Evolutionary conservation across 2,888 invertebrate species (phyloP).

Genomic region (Fragum sueziense): DNA sequence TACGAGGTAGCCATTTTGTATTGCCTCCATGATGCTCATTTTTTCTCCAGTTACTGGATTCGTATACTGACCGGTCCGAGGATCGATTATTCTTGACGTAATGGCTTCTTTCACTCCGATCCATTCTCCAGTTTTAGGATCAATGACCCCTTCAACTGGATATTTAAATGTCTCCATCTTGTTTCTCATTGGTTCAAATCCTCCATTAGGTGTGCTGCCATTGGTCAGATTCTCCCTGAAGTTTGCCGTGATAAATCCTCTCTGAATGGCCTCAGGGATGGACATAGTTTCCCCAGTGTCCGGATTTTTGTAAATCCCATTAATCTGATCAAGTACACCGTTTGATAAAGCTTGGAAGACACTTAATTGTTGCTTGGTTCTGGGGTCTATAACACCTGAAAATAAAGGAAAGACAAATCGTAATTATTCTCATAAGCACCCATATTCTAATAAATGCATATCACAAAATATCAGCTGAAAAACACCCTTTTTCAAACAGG

Average conservation of each 20-base stretch:
- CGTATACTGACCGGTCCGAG: conserved; percentile 86
- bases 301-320: conserved; percentile 77
- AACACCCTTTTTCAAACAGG: too few relatives aligned
- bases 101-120: conserved; percentile 90
- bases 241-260: conserved; percentile 77
- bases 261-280: conserved; percentile 80
- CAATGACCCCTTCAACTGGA: conserved; percentile 74
- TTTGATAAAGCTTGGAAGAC: conserved; percentile 77
- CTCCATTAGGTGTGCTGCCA: conserved; percentile 54
- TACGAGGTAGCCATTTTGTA: conserved; percentile 87
- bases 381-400: conserved; percentile 78
- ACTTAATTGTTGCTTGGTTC: conserved; percentile 73
- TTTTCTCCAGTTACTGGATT: conserved; percentile 76
- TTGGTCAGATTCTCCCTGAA: conserved; percentile 64
- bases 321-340: conserved; percentile 76
- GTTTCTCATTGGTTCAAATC: conserved; percentile 64
- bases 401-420: background rate
- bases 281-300: conserved; percentile 75
- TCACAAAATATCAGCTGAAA: too few relatives aligned
- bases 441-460: too few relatives aligned
- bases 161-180: conserved; percentile 69
- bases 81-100: conserved; percentile 89
- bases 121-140: conserved; percentile 76
- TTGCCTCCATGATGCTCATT: conserved; percentile 88
- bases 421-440: too few relatives aligned